phyloP scores from a whole-genome alignment of 2,113 vertebrate genomes.

The Ia io region DNA sequence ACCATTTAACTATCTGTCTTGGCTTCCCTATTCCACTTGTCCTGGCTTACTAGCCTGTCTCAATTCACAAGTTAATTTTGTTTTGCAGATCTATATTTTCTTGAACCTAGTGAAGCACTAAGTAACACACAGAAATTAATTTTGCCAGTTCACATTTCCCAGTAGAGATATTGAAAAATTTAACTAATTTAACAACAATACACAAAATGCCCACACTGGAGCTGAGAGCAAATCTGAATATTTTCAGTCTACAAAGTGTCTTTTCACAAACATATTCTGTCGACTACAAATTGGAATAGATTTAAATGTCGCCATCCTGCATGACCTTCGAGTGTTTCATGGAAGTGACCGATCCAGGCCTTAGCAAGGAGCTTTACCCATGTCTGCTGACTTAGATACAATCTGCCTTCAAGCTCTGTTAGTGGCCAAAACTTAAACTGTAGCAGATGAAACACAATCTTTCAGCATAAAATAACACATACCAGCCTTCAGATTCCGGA shows the following conservation, averaged over 20 bases:
- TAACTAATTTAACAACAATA: neutral
- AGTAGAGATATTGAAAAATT: neutral
- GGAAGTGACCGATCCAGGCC: too few relatives aligned
- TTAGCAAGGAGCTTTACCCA: too few relatives aligned
- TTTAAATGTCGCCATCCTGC: neutral
- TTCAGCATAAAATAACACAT: neutral
- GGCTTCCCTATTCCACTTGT: neutral
- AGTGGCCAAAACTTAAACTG: neutral
- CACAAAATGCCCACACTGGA: neutral
- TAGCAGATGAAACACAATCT: conserved; percentile 1
- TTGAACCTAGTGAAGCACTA: neutral
- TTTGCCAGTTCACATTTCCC: neutral
- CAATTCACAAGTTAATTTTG: neutral
- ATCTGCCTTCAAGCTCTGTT: neutral
- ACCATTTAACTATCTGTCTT: neutral
- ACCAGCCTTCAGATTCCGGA: neutral
- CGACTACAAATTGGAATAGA: neutral
- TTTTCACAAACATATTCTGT: neutral
- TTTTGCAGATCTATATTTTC: neutral
- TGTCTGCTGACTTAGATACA: too few relatives aligned
- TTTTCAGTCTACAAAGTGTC: neutral
- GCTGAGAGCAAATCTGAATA: neutral
- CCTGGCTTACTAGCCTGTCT: neutral
- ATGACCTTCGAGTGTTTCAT: neutral
- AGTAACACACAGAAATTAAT: neutral